Base-by-base conservation (phyloP, 2,888 invertebrate genomes). In the Apantesis nais region DNA sequence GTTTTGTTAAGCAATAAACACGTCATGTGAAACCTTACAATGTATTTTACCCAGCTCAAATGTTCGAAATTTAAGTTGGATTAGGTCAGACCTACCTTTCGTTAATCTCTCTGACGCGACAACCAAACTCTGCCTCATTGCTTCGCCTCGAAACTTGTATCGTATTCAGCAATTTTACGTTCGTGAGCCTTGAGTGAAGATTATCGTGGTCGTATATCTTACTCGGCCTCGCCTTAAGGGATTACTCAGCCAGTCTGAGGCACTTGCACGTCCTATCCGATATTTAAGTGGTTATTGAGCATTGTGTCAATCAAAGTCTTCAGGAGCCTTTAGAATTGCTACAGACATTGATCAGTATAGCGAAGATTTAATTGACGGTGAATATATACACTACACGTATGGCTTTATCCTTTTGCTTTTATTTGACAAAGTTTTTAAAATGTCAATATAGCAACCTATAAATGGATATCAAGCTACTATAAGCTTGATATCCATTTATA, bases 151-250 rank as follows among this genome's bases (percentile, higher is more conserved):
- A 84, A 87, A 79, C 77, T 83, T 83, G 82, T 83, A 81, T 82
- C 82, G 79, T 83, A 83, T 85, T 88, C 86, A 89, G 89, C 88
- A 83, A 88, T 88, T 86, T 88, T 83, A 80, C 88, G 86, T 89
- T 86, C 85, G 86, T 81, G 79, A 78, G 81, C 85, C 86, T 87
- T 84, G 84, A 88, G 84, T 85, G 84, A 84, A 89, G 90, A 91
- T 92, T 90, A 91, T 90, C 91, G 83, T 81, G 82, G 83, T 78
- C 85, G 83, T 90, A 86, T 87, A 89, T 89, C 88, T 87, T 84
- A 79, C 79, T 82, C 78, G 82, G 76, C 84, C 85, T 79, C 83
- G 83, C 81, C 84, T 82, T 83, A 82, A 83, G 80, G 85, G 85
- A 89, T 88, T 90, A 89, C 83, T 85, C 75, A 80, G 77, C 81